A percentile compares a stretch with the other conserved stretches of the same genome.
phyloP scores from a whole-genome alignment of 2,797 vertebrate genomes.

The Anguilla obscura region DNA sequence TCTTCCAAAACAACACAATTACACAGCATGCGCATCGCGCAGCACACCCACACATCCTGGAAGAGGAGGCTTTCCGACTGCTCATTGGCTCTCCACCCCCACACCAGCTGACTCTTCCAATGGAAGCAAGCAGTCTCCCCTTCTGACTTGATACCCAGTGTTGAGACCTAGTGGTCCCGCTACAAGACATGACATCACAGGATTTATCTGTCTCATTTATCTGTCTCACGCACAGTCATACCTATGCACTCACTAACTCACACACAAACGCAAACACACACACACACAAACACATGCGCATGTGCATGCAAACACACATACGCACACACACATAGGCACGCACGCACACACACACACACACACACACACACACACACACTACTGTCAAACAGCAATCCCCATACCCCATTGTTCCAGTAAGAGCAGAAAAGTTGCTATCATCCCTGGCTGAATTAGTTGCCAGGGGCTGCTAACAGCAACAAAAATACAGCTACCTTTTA shows the following conservation, averaged over 20 bases:
- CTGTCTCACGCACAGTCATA: too few relatives aligned
- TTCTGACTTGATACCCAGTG: neutral
- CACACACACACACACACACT: neutral
- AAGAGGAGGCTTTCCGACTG: neutral
- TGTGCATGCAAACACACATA: neutral
- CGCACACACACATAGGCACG: neutral
- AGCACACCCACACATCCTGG: neutral
- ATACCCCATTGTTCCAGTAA: too few relatives aligned
- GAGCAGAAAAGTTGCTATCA: too few relatives aligned
- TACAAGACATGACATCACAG: constrained; percentile 19
- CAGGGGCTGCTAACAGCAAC: too few relatives aligned
- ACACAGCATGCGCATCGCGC: neutral
- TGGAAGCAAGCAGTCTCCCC: neutral
- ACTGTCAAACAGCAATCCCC: neutral
- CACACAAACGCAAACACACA: neutral
- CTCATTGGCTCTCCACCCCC: neutral
- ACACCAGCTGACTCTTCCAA: neutral
- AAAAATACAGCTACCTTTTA: neutral
- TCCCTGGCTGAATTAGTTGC: too few relatives aligned
- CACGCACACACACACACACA: neutral
- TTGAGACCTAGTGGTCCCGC: neutral
- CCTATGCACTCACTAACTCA: too few relatives aligned
- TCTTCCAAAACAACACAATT: neutral
- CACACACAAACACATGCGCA: neutral
- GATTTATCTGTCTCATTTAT: neutral